Base-by-base conservation (phyloP, 2,113 vertebrate species). In the Archocentrus centrarchus region DNA sequence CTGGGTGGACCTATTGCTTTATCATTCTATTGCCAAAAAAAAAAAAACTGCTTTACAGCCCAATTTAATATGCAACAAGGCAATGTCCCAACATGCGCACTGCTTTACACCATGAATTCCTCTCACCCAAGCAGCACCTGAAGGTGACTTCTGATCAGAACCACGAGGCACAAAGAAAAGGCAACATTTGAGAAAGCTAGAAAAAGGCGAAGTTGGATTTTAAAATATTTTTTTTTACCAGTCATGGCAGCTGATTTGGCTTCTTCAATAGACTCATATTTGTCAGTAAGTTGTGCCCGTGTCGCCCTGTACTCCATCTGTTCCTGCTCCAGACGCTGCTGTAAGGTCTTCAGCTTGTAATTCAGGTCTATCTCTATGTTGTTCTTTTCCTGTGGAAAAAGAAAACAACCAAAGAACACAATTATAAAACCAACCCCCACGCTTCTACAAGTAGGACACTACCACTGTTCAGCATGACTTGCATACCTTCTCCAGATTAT, bases 321-420 rank as follows among this genome's bases (percentile, higher is more conserved):
- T 80, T 99, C 98, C 93, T 99, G 98, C 85, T 99, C 98, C 94
- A 99, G 93, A 11, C 96, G 96, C 83, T 99, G 98, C 94, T 99
- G 98, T 86, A 99, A 94, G 3, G 96, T 98, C 90, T 99, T 99
- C 77, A 99, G 97, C 85, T 97, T 97, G 94, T 99, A 99, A 95
- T 98, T 99, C 93, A 99, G 96, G 93, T 99, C 98, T 77, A 99
- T 99, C 95, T 99, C 98, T 92, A 98, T 93, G 92, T 96, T 98
- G 96, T 99, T 99, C 94, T 98, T 99, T 92, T 99, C 98, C 98
- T 99, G 79, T 64, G 86, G 85, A 47, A 17, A 27, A 14, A 27
- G 3, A 27, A 2, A 7, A 80, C 1, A 20, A 37, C 1, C 11
- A 85, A 35, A 55, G 35, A 14, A 39, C 27, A 68, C 11, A 13